Conservation (phyloP, 2,113 vertebrate species). For the Physeter macrocephalus region DNA sequence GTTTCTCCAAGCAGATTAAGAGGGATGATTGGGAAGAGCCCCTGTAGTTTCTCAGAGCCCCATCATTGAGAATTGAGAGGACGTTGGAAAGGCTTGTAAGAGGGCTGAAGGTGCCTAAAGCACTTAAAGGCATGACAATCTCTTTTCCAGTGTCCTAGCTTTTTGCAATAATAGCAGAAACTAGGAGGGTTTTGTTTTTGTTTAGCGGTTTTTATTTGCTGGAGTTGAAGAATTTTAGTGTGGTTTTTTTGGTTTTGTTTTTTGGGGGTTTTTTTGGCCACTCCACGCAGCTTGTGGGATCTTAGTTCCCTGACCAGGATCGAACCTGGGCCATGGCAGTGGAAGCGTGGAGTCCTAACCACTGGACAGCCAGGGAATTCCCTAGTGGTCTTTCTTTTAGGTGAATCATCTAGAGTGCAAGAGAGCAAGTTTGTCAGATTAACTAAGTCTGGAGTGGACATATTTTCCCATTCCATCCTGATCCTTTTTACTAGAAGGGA, state of each 20-base stretch:
- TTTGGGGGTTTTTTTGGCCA: not conserved
- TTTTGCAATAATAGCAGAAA: not conserved
- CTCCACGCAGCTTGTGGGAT: not conserved
- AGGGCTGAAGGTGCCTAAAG: not conserved
- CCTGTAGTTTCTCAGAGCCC: not conserved
- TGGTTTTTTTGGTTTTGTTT: not conserved
- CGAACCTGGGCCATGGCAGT: not conserved
- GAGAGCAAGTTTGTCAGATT: not conserved
- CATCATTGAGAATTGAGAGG: not conserved
- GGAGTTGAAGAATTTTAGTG: not conserved
- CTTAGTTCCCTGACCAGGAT: not conserved
- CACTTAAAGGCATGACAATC: not conserved
- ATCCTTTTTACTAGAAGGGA: not conserved
- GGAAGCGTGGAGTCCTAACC: not conserved
- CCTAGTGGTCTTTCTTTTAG: not conserved
- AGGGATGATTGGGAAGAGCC: not conserved
- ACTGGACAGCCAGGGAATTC: not conserved
- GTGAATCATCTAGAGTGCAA: not conserved
- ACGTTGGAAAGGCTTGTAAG: not conserved
- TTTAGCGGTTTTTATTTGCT: not conserved
- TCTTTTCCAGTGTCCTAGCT: not conserved
- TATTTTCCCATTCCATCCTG: not conserved
- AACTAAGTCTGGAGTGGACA: not conserved
- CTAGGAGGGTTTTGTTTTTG: not conserved
- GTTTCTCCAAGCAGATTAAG: not conserved